Percentiles rank a stretch among this genome's conserved stretches.
These are phyloP conservation scores for Papilio helenus DNA, from an alignment of 1,140 invertebrate species.

Conservation along the genomic window DNA sequence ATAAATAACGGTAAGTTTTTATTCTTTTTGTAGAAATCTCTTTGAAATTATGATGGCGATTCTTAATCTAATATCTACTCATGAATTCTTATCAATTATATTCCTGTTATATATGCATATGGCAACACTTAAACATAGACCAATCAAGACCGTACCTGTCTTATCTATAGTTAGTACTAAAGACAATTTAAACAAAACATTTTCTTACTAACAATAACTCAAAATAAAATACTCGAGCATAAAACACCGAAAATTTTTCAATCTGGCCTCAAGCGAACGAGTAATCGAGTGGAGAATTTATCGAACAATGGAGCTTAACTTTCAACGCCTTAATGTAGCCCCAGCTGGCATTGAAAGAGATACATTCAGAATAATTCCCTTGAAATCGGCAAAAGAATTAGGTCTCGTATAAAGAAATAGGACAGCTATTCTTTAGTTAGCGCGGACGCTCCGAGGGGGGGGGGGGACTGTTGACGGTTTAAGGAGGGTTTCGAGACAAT, in stretches of 20 bases:
- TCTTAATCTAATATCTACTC: neutral
- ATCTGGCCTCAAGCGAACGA: slow-evolving; percentile 18
- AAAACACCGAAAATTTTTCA: slow-evolving; percentile 1
- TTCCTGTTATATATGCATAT: no score
- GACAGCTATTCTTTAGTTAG: slow-evolving; percentile 30
- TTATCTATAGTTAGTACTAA: no score
- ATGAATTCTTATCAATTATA: no score
- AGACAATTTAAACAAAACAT: no score
- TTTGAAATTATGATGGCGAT: neutral
- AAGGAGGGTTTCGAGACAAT: slow-evolving; percentile 25
- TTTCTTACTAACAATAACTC: no score
- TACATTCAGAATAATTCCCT: slow-evolving; percentile 33
- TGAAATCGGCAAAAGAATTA: slow-evolving; percentile 33
- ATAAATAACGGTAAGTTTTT: neutral
- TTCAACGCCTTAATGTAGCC: slow-evolving; percentile 33
- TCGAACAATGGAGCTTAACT: slow-evolving; percentile 31
- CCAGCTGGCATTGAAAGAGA: slow-evolving; percentile 29
- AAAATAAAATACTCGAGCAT: neutral
- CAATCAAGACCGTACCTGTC: no score
- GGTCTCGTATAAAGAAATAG: slow-evolving; percentile 32
- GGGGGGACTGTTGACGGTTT: slow-evolving; percentile 4
- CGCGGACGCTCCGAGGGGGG: neutral
- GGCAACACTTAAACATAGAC: no score
- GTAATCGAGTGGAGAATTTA: slow-evolving; percentile 26
- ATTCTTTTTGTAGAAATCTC: no score